phyloP scores from a whole-genome alignment of 2,888 invertebrate genomes.

The Drosophila siamana region DNA sequence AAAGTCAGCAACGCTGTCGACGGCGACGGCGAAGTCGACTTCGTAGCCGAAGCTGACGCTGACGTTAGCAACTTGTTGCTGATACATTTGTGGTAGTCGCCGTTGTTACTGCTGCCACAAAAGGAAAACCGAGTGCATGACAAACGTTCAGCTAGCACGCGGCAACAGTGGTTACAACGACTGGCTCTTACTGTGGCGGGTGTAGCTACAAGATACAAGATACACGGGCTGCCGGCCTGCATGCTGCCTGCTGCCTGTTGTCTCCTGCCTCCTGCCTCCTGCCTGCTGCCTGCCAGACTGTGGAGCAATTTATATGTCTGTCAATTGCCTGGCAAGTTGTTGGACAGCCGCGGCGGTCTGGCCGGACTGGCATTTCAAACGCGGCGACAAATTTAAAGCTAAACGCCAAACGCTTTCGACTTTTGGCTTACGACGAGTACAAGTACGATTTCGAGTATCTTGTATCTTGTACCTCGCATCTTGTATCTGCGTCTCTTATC shows the following conservation, averaged over 20 bases:
- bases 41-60: slow-evolving; percentile 5
- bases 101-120: slow-evolving; percentile 63
- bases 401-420: slow-evolving; percentile 74
- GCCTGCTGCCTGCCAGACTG: slow-evolving; percentile 32
- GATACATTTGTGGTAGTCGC: slow-evolving; percentile 70
- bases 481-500: slow-evolving; percentile 71
- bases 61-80: slow-evolving; percentile 79
- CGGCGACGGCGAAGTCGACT: slow-evolving; percentile 13
- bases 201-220: slow-evolving; percentile 69
- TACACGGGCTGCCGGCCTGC: slow-evolving; percentile 53
- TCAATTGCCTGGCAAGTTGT: slow-evolving; percentile 69
- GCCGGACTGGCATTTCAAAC: slow-evolving; percentile 54
- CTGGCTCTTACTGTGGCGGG: slow-evolving; percentile 9
- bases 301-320: slow-evolving; percentile 79
- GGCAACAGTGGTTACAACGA: slow-evolving; percentile 29
- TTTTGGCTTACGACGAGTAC: slow-evolving; percentile 34
- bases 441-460: slow-evolving; percentile 26
- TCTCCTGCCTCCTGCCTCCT: slow-evolving; percentile 20
- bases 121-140: slow-evolving; percentile 80
- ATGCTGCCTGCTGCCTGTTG: slow-evolving; percentile 25
- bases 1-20: slow-evolving; percentile 11
- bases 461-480: slow-evolving; percentile 48
- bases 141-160: slow-evolving; percentile 76
- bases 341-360: slow-evolving; percentile 34
- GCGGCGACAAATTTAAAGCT: slow-evolving; percentile 77